Conservation (phyloP, 1,140 invertebrate genomes). For the Papilio dardanus region DNA sequence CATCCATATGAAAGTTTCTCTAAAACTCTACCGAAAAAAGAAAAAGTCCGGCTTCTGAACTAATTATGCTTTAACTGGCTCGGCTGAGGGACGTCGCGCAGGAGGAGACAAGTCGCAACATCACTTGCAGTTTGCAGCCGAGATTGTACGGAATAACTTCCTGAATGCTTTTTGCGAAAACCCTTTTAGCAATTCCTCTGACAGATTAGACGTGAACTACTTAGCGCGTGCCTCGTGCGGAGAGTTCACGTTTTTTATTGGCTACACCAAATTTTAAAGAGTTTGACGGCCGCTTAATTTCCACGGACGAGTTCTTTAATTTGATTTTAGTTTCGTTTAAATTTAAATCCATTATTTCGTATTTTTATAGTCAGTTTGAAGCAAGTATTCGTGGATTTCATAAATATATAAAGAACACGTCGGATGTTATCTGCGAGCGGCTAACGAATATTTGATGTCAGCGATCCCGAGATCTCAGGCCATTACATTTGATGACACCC, state of each 20-base stretch:
- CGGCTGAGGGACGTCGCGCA: neutral
- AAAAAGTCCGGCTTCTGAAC: slow-evolving; percentile 13
- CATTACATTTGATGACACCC: slow-evolving; percentile 20
- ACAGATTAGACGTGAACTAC: slow-evolving; percentile 46
- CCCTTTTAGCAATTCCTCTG: slow-evolving; percentile 32
- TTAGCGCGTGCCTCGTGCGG: slow-evolving; percentile 35
- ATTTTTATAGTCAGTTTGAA: neutral
- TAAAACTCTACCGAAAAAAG: slow-evolving; percentile 5
- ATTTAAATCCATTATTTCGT: neutral
- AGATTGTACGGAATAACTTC: slow-evolving; percentile 39
- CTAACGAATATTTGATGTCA: slow-evolving; percentile 13
- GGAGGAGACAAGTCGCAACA: slow-evolving; percentile 39
- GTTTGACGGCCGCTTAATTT: neutral
- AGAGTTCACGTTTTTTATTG: neutral
- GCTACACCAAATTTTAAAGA: slow-evolving; percentile 11
- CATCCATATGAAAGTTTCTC: slow-evolving; percentile 12
- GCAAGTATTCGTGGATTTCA: neutral
- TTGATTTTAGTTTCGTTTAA: neutral
- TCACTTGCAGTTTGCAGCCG: slow-evolving; percentile 31
- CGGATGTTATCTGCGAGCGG: neutral
- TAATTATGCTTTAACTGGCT: slow-evolving; percentile 22
- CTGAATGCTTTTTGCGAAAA: slow-evolving; percentile 9
- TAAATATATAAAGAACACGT: slow-evolving; percentile 2
- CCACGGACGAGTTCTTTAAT: neutral
- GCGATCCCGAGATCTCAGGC: neutral